These are phyloP conservation scores for Andrena bicolor DNA, from an alignment of 2,888 invertebrate species.

Conservation along the genomic window DNA sequence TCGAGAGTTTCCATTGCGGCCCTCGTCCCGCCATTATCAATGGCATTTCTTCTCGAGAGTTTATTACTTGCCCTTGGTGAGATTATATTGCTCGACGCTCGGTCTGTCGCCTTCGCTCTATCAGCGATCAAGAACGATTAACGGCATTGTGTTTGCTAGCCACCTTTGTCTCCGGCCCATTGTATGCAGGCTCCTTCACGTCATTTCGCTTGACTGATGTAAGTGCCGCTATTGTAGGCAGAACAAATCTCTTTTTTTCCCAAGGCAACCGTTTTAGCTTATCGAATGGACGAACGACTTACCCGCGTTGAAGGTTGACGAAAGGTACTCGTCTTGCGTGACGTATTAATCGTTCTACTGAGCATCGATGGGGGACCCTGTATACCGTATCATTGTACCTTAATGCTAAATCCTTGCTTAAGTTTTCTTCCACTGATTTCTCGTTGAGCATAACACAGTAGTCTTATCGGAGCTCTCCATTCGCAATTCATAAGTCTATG, in stretches of 20 bases:
- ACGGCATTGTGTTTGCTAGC: constrained; percentile 63
- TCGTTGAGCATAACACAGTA: not conserved
- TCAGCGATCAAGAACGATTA: constrained; percentile 72
- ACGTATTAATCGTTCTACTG: not conserved
- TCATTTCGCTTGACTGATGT: constrained; percentile 75
- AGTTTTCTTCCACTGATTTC: not conserved
- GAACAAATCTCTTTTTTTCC: constrained; percentile 44
- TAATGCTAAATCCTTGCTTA: not conserved
- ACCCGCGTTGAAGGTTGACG: not conserved
- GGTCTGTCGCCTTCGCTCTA: constrained; percentile 72
- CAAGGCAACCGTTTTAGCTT: constrained; percentile 32
- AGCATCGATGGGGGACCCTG: not conserved
- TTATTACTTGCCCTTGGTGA: constrained; percentile 64
- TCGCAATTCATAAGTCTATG: not conserved
- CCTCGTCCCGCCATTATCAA: constrained; percentile 60
- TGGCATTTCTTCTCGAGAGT: constrained; percentile 62
- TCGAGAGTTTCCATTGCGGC: constrained; percentile 54
- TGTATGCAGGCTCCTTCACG: constrained; percentile 71
- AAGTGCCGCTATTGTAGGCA: constrained; percentile 63
- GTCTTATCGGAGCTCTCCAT: not conserved
- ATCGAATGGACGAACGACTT: constrained; percentile 23
- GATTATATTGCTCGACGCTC: constrained; percentile 66
- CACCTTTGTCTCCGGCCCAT: constrained; percentile 71
- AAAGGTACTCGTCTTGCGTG: constrained; percentile 2
- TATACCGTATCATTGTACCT: not conserved